Evolutionary conservation across 2,888 invertebrate genomes (phyloP), one percentile per base, ranked within the genome.

Genomic region (Antitype chi): DNA sequence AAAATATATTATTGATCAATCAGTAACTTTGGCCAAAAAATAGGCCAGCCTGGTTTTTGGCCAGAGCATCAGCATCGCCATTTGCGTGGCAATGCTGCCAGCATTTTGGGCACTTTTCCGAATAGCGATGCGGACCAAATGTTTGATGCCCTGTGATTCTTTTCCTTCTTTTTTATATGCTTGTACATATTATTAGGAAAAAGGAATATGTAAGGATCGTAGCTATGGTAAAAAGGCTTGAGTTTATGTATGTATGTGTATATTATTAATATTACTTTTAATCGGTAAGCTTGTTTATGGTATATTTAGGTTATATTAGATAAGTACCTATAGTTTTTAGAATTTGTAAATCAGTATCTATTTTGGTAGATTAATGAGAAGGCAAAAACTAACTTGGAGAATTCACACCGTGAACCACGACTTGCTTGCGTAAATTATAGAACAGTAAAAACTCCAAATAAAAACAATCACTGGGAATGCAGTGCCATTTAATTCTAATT

Each of bases 1-100:
- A 8, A 53, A 71, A 23, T 17, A 47, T 25, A 28, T n/a, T 62
- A 49, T n/a, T 62, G 11, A 57, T 52, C 15, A 81, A 64, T 81
- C 43, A 32, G 43, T 43, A 43, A 43, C 9, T 43, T 43, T 9
- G 9, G 43, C 9, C 9, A 43, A 43, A 43, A 38, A 38, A 38
- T 38, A 38, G 38, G 38, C n/a, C 8, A 5, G 38, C 5, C 8
- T 7, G 0, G 6, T 38, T 38, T 38, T 7, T 38, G 38, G 38
- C 38, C 38, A 8, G 8, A 38, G 43, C 7, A 43, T 43, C 43
- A 43, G 9, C 43, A 43, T 43, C 9, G 43, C 9, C 43, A 43
- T 43, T 9, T 9, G 43, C n/a, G n/a, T 43, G 43, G 53, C 11
- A n/a, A 53, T 53, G 53, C 11, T 53, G 53, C n/a, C 53, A 53